Conservation (phyloP, 2,113 vertebrate species). For the Octodon degus region DNA sequence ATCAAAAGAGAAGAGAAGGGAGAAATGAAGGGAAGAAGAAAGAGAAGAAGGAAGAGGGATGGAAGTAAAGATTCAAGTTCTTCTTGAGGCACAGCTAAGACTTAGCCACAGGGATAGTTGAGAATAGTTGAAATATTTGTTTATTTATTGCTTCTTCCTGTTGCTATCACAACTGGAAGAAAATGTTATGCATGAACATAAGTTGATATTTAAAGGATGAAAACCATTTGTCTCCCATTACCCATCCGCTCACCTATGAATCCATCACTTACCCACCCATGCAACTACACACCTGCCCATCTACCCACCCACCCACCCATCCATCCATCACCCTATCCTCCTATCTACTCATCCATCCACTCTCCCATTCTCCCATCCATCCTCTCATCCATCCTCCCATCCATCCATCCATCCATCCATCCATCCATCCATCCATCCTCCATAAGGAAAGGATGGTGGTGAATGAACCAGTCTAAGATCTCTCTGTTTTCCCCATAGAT, state of each 20-base stretch:
- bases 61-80: background rate
- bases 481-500: background rate
- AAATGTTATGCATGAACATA: background rate
- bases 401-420: background rate
- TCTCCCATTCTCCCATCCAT: background rate
- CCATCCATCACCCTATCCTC: too few relatives aligned
- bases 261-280: background rate
- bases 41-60: background rate
- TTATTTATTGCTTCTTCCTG: background rate
- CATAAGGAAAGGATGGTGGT: background rate
- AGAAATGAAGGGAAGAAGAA: too few relatives aligned
- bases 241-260: background rate
- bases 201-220: conserved; percentile 4
- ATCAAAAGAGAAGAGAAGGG: background rate
- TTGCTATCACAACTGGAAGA: background rate
- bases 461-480: background rate
- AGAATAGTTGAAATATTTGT: background rate
- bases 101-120: background rate
- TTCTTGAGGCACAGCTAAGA: background rate
- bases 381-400: background rate
- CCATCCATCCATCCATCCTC: background rate
- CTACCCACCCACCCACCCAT: background rate
- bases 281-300: background rate
- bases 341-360: background rate
- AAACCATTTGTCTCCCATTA: background rate